Conservation (phyloP, 2,888 invertebrate genomes). For the Drosophila kambysellisi region DNA sequence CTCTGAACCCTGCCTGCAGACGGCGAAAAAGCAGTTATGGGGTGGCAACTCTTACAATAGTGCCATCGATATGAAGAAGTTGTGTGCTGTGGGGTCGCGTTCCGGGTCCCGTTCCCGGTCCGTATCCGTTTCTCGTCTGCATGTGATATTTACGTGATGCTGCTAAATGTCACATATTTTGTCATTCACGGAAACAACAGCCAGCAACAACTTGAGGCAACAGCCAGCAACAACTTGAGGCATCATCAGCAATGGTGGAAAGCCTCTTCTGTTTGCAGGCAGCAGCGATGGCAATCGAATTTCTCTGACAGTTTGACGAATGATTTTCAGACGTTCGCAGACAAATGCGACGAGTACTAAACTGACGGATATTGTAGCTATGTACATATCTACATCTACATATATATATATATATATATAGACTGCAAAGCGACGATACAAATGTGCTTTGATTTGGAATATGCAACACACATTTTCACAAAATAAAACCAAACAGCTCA, state of each 20-base stretch:
- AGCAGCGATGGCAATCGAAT: constrained; percentile 54
- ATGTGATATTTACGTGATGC: constrained; percentile 68
- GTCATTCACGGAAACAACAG: constrained; percentile 50
- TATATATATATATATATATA: neutral
- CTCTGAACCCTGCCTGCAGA: neutral
- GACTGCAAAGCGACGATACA: neutral
- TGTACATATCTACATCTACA: too few relatives aligned
- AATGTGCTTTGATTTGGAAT: neutral
- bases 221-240: neutral
- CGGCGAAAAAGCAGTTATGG: constrained; percentile 1
- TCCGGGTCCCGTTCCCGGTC: neutral
- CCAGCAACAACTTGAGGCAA: neutral
- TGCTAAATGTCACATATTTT: constrained; percentile 79
- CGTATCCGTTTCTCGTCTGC: constrained; percentile 12
- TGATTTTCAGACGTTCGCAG: constrained; percentile 50
- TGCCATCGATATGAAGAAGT: constrained; percentile 3
- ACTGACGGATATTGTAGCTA: constrained; percentile 35
- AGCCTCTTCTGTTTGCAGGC: neutral
- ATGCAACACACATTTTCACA: neutral
- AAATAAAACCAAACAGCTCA: neutral
- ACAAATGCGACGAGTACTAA: constrained; percentile 43
- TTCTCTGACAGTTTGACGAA: constrained; percentile 69
- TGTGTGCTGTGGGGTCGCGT: neutral
- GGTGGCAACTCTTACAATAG: constrained; percentile 27
- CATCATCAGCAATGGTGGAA: constrained; percentile 4